Evolutionary conservation across 2,888 invertebrate species (phyloP), one percentile per base, ranked within the genome.

Genomic region (Elaeidobius kamerunicus): DNA sequence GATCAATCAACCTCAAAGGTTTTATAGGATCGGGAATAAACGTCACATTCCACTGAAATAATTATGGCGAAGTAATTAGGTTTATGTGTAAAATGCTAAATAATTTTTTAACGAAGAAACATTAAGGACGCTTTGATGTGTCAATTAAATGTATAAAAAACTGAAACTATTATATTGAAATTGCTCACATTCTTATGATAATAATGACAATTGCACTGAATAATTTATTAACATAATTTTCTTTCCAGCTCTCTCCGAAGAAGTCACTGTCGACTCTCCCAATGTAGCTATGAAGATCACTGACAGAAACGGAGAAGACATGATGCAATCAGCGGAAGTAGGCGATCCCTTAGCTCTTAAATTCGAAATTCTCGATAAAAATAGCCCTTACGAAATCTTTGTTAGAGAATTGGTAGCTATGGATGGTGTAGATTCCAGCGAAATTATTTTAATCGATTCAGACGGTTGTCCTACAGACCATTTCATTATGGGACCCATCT

Each of bases 211-310:
- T n/a, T n/a, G n/a, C n/a, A n/a, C n/a, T n/a, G n/a, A n/a, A n/a
- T n/a, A n/a, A n/a, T n/a, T n/a, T n/a, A n/a, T n/a, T n/a, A n/a
- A n/a, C n/a, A n/a, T 34, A 34, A 27, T 63, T 85, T 69, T 88
- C 88, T 23, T 59, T 55, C 1, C 55, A 45, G 88, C 88, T 42
- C 78, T 93, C 55, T 88, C 89, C 53, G 92, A 94, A 73, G 92
- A 92, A 73, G 91, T 91, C 45, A 86, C 90, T 66, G 94, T 95
- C 55, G 93, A 92, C 74, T 93, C 93, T 54, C 94, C 94, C 56
- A 94, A 93, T 75, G 93, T 94, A 53, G 88, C 92, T 28, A 94
- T 95, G 94, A 88, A 87, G 73, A 91, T 91, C 68, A 91, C 91
- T 16, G 88, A 89, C 68, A 82, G 91, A 57, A 86, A 83, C 65